These are phyloP conservation scores for Amphipyra tragopoginis DNA, from an alignment of 2,888 invertebrate species.

Conservation along the genomic window DNA sequence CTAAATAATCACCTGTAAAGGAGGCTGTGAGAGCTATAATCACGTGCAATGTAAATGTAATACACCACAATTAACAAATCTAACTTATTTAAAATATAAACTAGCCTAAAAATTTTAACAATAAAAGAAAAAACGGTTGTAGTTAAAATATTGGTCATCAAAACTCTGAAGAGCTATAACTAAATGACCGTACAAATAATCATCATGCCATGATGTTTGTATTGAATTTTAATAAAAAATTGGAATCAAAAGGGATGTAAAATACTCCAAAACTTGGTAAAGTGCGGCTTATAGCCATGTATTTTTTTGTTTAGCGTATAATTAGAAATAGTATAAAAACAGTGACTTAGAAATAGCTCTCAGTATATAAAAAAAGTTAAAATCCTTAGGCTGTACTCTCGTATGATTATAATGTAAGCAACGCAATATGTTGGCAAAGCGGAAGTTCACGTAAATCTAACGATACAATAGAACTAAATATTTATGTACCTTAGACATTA, in stretches of 20 bases:
- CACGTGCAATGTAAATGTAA: conserved; percentile 87
- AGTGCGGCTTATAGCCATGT: conserved; percentile 82
- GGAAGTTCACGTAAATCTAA: conserved; percentile 89
- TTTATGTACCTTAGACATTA: conserved; percentile 88
- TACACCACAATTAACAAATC: conserved; percentile 89
- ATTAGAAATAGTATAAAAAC: conserved; percentile 85
- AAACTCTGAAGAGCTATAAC: conserved; percentile 89
- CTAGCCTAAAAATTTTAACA: conserved; percentile 90
- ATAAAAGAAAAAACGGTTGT: conserved; percentile 85
- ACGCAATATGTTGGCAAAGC: conserved; percentile 90
- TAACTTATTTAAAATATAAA: conserved; percentile 89
- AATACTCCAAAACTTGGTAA: conserved; percentile 87
- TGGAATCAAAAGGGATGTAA: conserved; percentile 86
- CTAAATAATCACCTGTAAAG: conserved; percentile 77
- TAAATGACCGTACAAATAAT: conserved; percentile 84
- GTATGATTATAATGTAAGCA: conserved; percentile 89
- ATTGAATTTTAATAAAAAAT: conserved; percentile 79
- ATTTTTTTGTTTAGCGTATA: conserved; percentile 75
- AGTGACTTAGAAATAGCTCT: conserved; percentile 90
- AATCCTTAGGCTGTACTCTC: conserved; percentile 90
- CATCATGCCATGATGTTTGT: conserved; percentile 89
- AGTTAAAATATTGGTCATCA: conserved; percentile 87
- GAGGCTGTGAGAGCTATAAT: conserved; percentile 87
- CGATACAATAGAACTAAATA: conserved; percentile 89
- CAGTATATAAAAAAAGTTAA: conserved; percentile 89